Base-by-base conservation (phyloP, 2,888 invertebrate genomes). In the Eilema caniola region DNA sequence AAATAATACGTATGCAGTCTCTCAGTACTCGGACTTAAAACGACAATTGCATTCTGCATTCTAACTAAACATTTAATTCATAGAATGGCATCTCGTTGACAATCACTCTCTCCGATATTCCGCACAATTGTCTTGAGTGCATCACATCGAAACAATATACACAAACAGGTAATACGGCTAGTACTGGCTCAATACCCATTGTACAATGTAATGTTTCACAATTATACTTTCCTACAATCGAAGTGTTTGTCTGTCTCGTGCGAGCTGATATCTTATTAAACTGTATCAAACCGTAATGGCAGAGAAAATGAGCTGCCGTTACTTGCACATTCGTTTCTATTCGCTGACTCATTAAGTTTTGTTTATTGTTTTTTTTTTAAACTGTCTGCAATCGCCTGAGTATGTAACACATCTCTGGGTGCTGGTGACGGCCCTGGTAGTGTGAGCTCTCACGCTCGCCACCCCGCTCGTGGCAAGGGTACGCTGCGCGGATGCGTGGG, bases 311-410 rank as follows among this genome's bases (percentile, higher is more conserved):
- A 61, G n/a, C 28, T 61, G 61, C 31, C 61, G 20, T 28, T 61
- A n/a, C 61, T 11, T 3, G 61, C 28, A 20, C 62, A 66, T 73
- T 24, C 56, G 37, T 72, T 62, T 62, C 67, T 75, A 75, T 79
- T 64, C 47, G 67, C 25, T 23, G 59, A 25, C 25, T 59, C 59
- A 59, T 59, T 59, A 14, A 59, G 59, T 16, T 16, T 4, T 41
- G 16, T 41, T 41, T 16, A 41, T 16, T 41, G 37, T 37, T 7
- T 3, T 41, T 41, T 41, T 41, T 41, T 41, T 14, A 0, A 41
- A 16, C 41, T 2, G 41, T 37, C 33, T 37, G 33, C 3, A 3
- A 37, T 16, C 3, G 41, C 3, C 41, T 41, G 41, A 41, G 41
- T 41, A 41, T 41, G 41, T 41, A 16, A 41, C 41, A 41, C 3